These are phyloP conservation scores for Nemotelus pantherinus DNA, from an alignment of 2,888 invertebrate genomes.

Conservation along the genomic window DNA sequence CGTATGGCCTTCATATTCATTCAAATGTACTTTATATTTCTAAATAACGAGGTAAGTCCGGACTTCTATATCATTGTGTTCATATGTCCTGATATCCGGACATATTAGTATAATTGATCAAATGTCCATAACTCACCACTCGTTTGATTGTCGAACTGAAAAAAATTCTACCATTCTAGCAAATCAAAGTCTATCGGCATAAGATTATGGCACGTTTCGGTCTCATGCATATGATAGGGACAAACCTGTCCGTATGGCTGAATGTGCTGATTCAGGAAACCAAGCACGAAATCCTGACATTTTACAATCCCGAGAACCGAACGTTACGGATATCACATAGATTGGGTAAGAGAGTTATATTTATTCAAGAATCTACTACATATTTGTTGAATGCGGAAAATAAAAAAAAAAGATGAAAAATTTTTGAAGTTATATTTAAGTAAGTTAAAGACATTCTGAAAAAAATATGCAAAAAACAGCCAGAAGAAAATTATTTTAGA, in stretches of 20 bases:
- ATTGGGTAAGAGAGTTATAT: conserved; percentile 68
- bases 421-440: no score
- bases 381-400: no score
- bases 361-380: not conserved
- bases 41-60: conserved; percentile 87
- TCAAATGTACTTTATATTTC: conserved; percentile 98
- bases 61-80: not conserved
- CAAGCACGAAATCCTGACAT: conserved; percentile 91
- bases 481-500: no score
- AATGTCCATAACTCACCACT: not conserved
- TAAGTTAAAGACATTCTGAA: no score
- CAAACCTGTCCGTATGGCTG: conserved; percentile 97
- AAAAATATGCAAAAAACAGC: no score
- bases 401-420: no score
- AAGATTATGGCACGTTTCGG: conserved; percentile 93
- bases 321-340: conserved; percentile 82
- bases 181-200: conserved; percentile 91
- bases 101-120: conserved; percentile 1
- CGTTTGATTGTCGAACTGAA: conserved; percentile 3
- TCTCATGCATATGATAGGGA: conserved; percentile 98
- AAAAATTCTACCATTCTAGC: conserved; percentile 65
- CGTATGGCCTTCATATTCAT: conserved; percentile 96
- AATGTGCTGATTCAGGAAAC: conserved; percentile 95
- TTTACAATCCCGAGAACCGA: conserved; percentile 89
- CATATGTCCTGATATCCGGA: no score